phyloP scores from a whole-genome alignment of 2,888 invertebrate genomes.

The Metellina segmentata region DNA sequence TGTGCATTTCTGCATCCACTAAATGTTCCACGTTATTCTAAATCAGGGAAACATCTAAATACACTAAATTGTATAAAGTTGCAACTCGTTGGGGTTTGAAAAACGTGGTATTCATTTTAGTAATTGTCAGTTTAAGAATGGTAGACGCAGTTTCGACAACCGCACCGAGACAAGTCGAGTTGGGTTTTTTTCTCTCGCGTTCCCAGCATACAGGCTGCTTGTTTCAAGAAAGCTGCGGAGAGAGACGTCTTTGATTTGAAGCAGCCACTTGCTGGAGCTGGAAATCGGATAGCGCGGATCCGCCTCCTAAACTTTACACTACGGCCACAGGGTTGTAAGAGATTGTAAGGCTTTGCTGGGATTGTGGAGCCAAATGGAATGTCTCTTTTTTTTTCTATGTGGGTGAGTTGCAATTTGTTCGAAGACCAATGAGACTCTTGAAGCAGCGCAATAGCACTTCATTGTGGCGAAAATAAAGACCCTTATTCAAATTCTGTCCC shows the following conservation, averaged over 20 bases:
- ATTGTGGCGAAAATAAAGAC: too few relatives aligned
- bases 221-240: background rate
- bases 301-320: conserved; percentile 22
- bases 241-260: conserved; percentile 27
- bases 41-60: too few relatives aligned
- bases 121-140: conserved; percentile 13
- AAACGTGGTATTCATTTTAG: conserved; percentile 9
- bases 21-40: too few relatives aligned
- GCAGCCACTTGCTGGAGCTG: conserved; percentile 10
- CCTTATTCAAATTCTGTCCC: too few relatives aligned
- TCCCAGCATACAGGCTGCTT: background rate
- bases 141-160: background rate
- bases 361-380: background rate
- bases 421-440: background rate
- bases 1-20: too few relatives aligned
- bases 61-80: too few relatives aligned
- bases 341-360: background rate
- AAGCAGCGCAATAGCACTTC: background rate
- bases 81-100: background rate
- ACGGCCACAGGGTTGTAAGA: background rate
- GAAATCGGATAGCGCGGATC: conserved; percentile 12
- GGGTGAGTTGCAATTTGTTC: background rate
- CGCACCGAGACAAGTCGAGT: background rate
- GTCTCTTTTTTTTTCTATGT: background rate
- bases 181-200: background rate